Base-by-base conservation (phyloP, 2,797 vertebrate species). In the Rhinatrema bivittatum region DNA sequence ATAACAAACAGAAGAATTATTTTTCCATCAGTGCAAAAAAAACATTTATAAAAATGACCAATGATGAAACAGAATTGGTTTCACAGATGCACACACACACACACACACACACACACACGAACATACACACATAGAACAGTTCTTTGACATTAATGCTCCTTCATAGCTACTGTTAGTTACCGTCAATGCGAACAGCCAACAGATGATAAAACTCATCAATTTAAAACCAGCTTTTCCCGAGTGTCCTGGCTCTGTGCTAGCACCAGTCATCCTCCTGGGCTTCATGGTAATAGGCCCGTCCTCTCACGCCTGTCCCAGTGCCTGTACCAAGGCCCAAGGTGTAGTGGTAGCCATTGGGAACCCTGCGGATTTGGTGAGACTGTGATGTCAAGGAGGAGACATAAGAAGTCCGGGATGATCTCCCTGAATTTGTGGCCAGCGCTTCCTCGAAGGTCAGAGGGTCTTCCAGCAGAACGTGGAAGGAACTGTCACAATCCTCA, bases 131-230 rank as follows among this genome's bases (percentile, higher is more conserved):
- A 2, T 28, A 20, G 49, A 41, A 46, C 42, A 43, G 44, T 64
- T 39, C 39, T 50, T 1, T 0, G 0, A 1, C 34, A 2, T 1
- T 9, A 42, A 44, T 46, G 39, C 16, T 53, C 51, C 53, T 46
- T 9, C 1, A 1, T 1, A n/a, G n/a, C n/a, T n/a, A n/a, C n/a
- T n/a, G n/a, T n/a, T n/a, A n/a, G n/a, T n/a, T n/a, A n/a, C n/a
- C 29, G 5, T 29, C 7, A 23, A 37, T 51, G 81, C 71, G 36
- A 50, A 59, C 74, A 29, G 62, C 65, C 54, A 60, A 71, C 66
- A 72, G 91, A 93, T 93, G 90, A 94, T 93, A 93, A 89, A 95
- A 93, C 89, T 92, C 91, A 90, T 94, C 90, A 55, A 70, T 64
- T 53, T 75, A 76, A 51, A 60, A 28, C 22, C 17, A 34, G 25